Evolutionary conservation across 2,797 vertebrate genomes (phyloP), one percentile per base, ranked within the genome.

Genomic region (Pempheris klunzingeri): DNA sequence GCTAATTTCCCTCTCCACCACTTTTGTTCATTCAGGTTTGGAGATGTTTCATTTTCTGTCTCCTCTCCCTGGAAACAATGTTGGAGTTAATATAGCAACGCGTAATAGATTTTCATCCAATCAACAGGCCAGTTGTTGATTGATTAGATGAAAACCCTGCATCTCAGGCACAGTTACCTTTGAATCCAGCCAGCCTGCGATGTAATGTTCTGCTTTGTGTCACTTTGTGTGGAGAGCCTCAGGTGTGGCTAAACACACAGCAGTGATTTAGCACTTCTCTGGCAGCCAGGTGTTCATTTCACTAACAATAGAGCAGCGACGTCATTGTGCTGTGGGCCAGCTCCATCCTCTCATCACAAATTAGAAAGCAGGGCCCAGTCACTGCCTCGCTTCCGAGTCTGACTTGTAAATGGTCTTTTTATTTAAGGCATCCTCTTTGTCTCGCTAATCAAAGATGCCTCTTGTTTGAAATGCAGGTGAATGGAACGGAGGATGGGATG

Each of bases 271-370:
- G 77, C 92, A 92, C 92, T 84, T 81, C 81, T 85, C 87, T 73
- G 90, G 84, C 88, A 90, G 87, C 94, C 95, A 96, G 95, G 95
- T 96, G 95, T 92, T 96, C 95, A 96, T 96, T 96, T 94, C 84
- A 95, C 93, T 95, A 92, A 96, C 93, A 96, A 96, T 95, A 81
- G 93, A 72, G 77, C 79, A 22, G 85, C 77, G 34, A 90, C 94
- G 93, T 95, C 94, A 95, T 86, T 70, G 79, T 75, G 77, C 82
- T 34, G 61, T 28, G 61, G 71, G 82, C 90, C 88, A 74, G 87
- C 85, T 60, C 78, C 63, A 82, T 91, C 87, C 93, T 92, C 91
- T 94, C 92, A 91, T 91, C 90, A 71, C 84, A 84, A 91, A 94
- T 92, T 88, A 91, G 78, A 86, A 82, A 92, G 78, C 84, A 68